These are phyloP conservation scores for Diogma glabrata DNA, from an alignment of 2,888 invertebrate genomes.

Conservation along the genomic window DNA sequence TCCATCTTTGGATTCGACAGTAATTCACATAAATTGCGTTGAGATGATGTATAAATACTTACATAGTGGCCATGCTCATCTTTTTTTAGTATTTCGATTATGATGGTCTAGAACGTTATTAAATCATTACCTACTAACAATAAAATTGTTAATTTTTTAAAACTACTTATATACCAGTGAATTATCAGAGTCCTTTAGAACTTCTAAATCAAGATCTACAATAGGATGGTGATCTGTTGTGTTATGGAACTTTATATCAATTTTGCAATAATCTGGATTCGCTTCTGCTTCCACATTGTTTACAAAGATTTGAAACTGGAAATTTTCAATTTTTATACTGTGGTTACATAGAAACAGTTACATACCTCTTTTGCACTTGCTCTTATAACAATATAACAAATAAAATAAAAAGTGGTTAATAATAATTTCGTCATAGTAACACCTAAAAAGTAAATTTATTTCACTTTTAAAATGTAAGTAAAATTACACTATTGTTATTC, in stretches of 20 bases:
- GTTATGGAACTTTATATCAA: neutral
- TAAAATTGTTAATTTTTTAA: neutral
- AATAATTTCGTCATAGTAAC: too few species aligned
- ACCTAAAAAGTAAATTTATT: too few species aligned
- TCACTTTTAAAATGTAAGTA: too few species aligned
- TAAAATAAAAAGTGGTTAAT: too few species aligned
- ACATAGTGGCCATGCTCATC: neutral
- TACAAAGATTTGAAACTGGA: neutral
- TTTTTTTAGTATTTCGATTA: neutral
- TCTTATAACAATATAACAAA: too few species aligned
- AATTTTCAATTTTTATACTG: too few species aligned
- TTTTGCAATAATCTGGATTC: constrained; percentile 3
- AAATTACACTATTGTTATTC: too few species aligned
- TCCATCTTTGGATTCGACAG: neutral
- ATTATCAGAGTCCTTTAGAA: neutral
- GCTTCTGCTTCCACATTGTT: constrained; percentile 3
- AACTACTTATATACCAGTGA: neutral
- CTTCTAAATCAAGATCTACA: neutral
- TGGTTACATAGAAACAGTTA: too few species aligned
- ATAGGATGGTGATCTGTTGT: constrained; percentile 2
- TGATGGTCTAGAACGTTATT: neutral
- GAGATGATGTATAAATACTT: neutral
- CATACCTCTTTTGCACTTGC: too few species aligned
- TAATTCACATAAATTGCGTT: constrained; percentile 1
- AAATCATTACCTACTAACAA: too few species aligned